Evolutionary conservation across 2,888 invertebrate genomes (phyloP), one percentile per base, ranked within the genome.

Genomic region (Brachypalpus laphriformis): DNA sequence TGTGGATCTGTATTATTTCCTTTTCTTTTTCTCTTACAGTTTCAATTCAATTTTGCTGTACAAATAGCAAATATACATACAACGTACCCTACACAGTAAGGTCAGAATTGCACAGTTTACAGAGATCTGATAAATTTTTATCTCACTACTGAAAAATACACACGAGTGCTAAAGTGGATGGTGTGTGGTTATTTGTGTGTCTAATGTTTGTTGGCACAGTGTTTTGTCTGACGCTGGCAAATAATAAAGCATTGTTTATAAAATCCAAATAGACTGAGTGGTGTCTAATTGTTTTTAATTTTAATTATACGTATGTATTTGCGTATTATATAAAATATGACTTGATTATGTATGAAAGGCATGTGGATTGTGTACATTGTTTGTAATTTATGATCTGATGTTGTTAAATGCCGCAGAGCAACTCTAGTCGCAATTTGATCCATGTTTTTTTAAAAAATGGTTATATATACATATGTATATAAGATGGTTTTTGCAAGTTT

Each of bases 21-120:
- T 57, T 18, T n/a, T 14, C 22, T 28, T 20, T 66, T 18, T 40
- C 31, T 66, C 22, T 57, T 16, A 40, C 51, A 20, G 28, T 65
- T 56, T 54, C 34, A 63, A 45, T 51, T 63, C 45, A 65, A 20
- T 76, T 76, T 28, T 25, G 28, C 51, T 57, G 37, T 59, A 59
- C 49, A 61, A 68, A 70, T 61, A 77, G 22, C 51, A 61, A 28
- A 20, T 45, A 37, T n/a, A n/a, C n/a, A n/a, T n/a, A n/a, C n/a
- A n/a, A n/a, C n/a, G n/a, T n/a, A n/a, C n/a, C n/a, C 57, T 40
- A 59, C 7, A 22, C n/a, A 61, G 49, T 47, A 37, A 66, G 57
- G 49, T 68, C 57, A 76, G 57, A 66, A 68, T 61, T 68, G 59
- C 77, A 66, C 34, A 77, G 59, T 68, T 76, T 68, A 75, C 18